phyloP scores from a whole-genome alignment of 2,797 vertebrate species.

The Sardinella longiceps region DNA sequence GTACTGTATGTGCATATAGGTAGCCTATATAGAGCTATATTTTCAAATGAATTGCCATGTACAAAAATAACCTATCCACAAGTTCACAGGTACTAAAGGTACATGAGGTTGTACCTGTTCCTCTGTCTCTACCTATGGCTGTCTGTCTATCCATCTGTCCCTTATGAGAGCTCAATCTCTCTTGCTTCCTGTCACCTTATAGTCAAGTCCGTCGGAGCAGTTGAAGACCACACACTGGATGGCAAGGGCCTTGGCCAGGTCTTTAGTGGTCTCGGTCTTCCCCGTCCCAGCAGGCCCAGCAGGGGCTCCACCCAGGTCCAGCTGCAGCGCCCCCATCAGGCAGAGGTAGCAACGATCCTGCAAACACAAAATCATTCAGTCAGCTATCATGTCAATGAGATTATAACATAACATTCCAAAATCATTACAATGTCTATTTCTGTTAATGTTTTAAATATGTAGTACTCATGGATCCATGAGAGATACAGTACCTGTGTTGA shows the following conservation, averaged over 20 bases:
- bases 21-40: background rate
- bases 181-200: constrained; percentile 78
- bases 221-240: constrained; percentile 91
- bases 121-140: background rate
- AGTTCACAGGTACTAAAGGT: too few relatives aligned
- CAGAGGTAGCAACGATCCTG: constrained; percentile 90
- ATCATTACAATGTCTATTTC: too few relatives aligned
- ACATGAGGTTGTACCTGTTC: too few relatives aligned
- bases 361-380: background rate
- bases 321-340: constrained; percentile 89
- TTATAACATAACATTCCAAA: too few relatives aligned
- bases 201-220: constrained; percentile 89
- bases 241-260: constrained; percentile 86
- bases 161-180: background rate
- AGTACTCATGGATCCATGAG: too few relatives aligned
- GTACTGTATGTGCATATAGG: background rate
- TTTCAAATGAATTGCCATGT: too few relatives aligned
- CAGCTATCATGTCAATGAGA: too few relatives aligned
- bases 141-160: background rate
- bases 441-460: too few relatives aligned
- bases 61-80: too few relatives aligned
- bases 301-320: constrained; percentile 86
- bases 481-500: too few relatives aligned
- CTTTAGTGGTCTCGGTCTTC: constrained; percentile 90
- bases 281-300: constrained; percentile 88